phyloP scores from a whole-genome alignment of 2,113 vertebrate genomes.

The Neolamprologus sp. region DNA sequence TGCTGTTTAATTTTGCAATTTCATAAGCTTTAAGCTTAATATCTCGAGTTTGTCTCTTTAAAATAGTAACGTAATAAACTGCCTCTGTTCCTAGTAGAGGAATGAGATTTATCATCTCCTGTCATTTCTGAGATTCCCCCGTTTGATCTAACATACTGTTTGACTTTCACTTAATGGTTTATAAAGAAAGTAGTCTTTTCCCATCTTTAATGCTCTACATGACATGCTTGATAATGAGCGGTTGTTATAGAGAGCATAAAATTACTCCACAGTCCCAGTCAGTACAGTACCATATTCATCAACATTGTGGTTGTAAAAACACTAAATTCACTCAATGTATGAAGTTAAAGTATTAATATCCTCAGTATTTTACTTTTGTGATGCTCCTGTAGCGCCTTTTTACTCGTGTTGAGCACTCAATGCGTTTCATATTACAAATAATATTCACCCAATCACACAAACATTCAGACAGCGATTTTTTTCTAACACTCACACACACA shows the following conservation, averaged over 20 bases:
- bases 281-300: background rate
- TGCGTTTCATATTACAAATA: background rate
- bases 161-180: background rate
- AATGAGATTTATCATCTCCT: background rate
- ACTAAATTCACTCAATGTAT: background rate
- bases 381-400: background rate
- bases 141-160: background rate
- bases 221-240: background rate
- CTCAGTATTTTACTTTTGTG: background rate
- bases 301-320: background rate
- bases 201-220: background rate
- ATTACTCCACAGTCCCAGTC: background rate
- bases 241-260: background rate
- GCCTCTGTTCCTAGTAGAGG: background rate
- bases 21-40: background rate
- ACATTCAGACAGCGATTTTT: background rate
- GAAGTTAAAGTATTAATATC: background rate
- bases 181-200: background rate
- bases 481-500: background rate
- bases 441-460: background rate
- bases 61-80: background rate
- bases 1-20: background rate
- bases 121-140: background rate
- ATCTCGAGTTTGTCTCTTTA: background rate
- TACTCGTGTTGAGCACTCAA: background rate